These are phyloP conservation scores for Melanaphis sacchari DNA, from an alignment of 1,140 invertebrate species.

Conservation along the genomic window DNA sequence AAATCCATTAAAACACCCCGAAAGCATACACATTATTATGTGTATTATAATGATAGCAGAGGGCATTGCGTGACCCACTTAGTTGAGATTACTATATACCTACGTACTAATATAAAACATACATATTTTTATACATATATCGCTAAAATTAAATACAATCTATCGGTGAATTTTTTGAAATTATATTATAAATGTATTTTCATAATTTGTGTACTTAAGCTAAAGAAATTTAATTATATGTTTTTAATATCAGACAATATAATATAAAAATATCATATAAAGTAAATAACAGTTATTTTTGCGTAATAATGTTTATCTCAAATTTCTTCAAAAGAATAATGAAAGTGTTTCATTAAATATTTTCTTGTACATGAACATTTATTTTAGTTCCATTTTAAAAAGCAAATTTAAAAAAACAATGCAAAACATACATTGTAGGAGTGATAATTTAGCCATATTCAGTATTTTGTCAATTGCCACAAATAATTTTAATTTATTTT, in stretches of 20 bases:
- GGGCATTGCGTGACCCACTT: neutral
- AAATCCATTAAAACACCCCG: conserved; percentile 29
- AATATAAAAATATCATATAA: neutral
- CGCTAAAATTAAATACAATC: neutral
- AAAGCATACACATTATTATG: conserved; percentile 12
- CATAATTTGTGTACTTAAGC: neutral
- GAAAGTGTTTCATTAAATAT: no score
- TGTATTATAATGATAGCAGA: conserved; percentile 20
- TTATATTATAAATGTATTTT: neutral
- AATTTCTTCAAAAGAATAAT: neutral
- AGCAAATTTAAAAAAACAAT: neutral
- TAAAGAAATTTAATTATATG: neutral
- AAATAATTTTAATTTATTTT: neutral
- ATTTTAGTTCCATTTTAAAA: neutral
- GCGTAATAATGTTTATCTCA: neutral
- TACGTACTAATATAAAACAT: neutral
- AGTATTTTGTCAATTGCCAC: neutral
- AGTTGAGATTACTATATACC: neutral
- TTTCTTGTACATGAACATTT: neutral
- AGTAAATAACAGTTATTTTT: neutral
- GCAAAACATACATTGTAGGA: neutral
- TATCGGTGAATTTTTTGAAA: neutral
- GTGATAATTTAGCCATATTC: neutral
- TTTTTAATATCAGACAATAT: neutral
- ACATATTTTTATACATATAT: neutral